phyloP scores from a whole-genome alignment of 2,888 invertebrate species.

The Lepeophtheirus nordmannii region DNA sequence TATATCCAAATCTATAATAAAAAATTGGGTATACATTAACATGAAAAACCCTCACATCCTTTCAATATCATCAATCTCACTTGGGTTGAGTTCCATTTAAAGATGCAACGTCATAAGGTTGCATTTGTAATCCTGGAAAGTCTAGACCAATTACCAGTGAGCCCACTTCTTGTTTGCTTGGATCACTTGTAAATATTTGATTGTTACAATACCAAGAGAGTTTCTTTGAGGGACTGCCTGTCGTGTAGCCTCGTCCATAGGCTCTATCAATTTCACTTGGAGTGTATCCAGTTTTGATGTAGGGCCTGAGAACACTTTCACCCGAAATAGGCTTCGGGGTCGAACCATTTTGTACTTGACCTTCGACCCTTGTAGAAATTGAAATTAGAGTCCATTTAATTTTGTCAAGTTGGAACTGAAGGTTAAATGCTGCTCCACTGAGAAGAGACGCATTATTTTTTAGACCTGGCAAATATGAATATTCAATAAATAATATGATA shows the following conservation, averaged over 20 bases:
- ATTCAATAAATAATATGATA: not conserved
- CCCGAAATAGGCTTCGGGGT: not conserved
- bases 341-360: not conserved
- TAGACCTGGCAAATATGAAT: not conserved
- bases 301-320: not conserved
- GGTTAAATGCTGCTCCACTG: not conserved
- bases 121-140: not conserved
- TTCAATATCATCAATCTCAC: no score
- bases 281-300: not conserved
- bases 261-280: not conserved
- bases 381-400: not conserved
- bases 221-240: not conserved
- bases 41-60: no score
- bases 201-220: not conserved
- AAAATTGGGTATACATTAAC: not conserved
- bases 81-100: not conserved
- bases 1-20: conserved; percentile 3
- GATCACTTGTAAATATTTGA: not conserved
- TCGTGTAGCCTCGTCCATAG: not conserved
- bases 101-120: not conserved
- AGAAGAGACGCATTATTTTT: not conserved
- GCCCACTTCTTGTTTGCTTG: not conserved
- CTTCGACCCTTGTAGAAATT: not conserved
- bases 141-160: not conserved
- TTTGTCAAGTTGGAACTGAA: not conserved